These are phyloP conservation scores for Theristicus caerulescens DNA, from an alignment of 2,113 vertebrate species.

Conservation along the genomic window DNA sequence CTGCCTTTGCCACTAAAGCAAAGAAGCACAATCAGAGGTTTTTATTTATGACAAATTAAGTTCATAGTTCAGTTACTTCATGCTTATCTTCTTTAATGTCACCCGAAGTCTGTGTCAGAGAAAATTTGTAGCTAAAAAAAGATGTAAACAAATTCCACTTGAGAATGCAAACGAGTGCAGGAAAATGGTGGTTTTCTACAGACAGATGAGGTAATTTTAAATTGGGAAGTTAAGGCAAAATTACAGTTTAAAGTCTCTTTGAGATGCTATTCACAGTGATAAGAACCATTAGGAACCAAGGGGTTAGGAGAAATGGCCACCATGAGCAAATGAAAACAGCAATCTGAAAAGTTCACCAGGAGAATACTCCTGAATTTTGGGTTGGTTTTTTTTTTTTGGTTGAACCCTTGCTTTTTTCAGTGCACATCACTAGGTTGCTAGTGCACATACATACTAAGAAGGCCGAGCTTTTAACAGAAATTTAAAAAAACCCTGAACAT, in stretches of 20 bases:
- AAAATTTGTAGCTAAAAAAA: not conserved
- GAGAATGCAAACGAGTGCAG: not conserved
- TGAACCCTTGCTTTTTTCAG: not conserved
- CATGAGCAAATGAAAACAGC: not conserved
- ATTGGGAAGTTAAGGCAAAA: not conserved
- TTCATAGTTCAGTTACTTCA: not conserved
- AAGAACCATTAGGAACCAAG: not conserved
- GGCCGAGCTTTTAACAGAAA: not conserved
- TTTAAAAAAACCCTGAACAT: rapidly evolving
- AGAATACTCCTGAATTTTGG: not conserved
- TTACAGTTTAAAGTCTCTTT: not conserved
- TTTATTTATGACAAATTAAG: not conserved
- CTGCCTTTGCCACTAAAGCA: not conserved
- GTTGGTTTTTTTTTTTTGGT: not conserved
- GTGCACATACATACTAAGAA: not conserved
- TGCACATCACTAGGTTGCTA: not conserved
- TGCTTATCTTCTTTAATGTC: not conserved
- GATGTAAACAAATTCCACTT: not conserved
- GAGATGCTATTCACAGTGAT: not conserved
- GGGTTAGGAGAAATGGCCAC: not conserved
- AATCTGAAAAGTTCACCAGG: not conserved
- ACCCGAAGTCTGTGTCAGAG: not conserved
- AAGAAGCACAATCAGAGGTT: not conserved
- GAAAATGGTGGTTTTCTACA: not conserved
- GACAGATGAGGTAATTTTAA: not conserved